A percentile compares a stretch with the other conserved stretches of the same genome.
Evolutionary conservation across 1,140 invertebrate species (phyloP).

Genomic region (Arion vulgaris): DNA sequence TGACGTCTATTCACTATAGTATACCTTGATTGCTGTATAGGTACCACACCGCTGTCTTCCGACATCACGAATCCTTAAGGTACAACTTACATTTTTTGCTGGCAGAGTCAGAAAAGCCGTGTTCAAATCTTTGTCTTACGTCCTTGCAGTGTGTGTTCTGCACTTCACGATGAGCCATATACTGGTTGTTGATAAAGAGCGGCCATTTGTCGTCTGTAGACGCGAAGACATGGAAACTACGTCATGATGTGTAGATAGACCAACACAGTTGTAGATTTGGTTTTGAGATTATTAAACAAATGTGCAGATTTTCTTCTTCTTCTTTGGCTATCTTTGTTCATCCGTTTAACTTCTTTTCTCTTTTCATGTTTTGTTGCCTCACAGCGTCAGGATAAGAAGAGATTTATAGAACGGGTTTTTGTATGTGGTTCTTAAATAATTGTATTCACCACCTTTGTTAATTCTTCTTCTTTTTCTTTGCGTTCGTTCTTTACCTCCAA

Average conservation of each 20-base stretch:
- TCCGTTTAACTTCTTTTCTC: too few relatives aligned
- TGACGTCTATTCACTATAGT: not conserved
- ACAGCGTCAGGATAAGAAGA: too few relatives aligned
- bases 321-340: too few relatives aligned
- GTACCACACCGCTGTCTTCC: not conserved
- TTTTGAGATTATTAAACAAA: not conserved
- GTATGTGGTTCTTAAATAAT: too few relatives aligned
- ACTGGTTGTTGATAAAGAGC: not conserved
- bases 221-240: not conserved
- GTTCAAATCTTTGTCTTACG: not conserved
- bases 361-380: too few relatives aligned
- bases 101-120: not conserved
- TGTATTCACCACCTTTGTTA: too few relatives aligned
- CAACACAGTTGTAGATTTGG: not conserved
- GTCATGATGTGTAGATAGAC: not conserved
- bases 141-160: not conserved
- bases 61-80: not conserved
- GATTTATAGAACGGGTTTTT: too few relatives aligned
- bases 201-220: slow-evolving; percentile 8
- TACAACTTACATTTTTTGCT: not conserved
- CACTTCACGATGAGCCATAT: not conserved
- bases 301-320: too few relatives aligned
- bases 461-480: too few relatives aligned
- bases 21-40: not conserved
- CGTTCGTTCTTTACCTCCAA: too few relatives aligned